Base-by-base conservation (phyloP, 2,113 vertebrate genomes). In the Condylura cristata region DNA sequence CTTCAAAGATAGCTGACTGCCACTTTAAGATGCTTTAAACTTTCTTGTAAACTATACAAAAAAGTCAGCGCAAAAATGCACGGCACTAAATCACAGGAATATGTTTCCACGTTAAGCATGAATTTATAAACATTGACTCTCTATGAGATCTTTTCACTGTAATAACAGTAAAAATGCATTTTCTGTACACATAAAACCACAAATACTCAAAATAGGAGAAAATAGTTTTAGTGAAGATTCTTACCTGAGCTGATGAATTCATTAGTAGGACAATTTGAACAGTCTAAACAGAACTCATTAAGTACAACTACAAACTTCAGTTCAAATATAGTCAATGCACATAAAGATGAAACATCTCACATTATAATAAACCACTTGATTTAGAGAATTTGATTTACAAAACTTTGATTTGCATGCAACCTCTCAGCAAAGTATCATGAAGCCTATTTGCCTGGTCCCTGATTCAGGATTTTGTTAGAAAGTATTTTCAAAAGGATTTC, bases 381-480 rank as follows among this genome's bases (percentile, higher is more conserved):
- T 87, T 84, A 92, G 53, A 91, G 6, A 95, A 92, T 83, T 82
- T 24, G 18, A 79, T 93, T 95, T 86, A 89, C 4, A 82, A 93
- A 94, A 92, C 10, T 70, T 84, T 66, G 13, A 86, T 93, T 92
- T 92, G 44, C 28, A 81, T 61, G 9, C 16, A 83, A 74, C 16
- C 39, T 84, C 70, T 89, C 16, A 11, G 37, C 39, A 63, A 53
- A 51, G 11, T 48, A 72, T 20, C 9, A n/a, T 30, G 60, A 83
- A 80, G 24, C 28, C 56, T 4, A 56, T 51, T 91, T 44, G 3
- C 8, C 17, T 65, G 30, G 13, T 75, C 28, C 37, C 14, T 86
- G 30, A 82, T 16, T 12, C 18, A 85, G 24, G 48, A 34, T 76
- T 84, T 78, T n/a, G 48, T 48, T 11, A 66, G 75, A 76, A 24